phyloP scores from a whole-genome alignment of 2,113 vertebrate genomes.

The Prietella phreatophila region DNA sequence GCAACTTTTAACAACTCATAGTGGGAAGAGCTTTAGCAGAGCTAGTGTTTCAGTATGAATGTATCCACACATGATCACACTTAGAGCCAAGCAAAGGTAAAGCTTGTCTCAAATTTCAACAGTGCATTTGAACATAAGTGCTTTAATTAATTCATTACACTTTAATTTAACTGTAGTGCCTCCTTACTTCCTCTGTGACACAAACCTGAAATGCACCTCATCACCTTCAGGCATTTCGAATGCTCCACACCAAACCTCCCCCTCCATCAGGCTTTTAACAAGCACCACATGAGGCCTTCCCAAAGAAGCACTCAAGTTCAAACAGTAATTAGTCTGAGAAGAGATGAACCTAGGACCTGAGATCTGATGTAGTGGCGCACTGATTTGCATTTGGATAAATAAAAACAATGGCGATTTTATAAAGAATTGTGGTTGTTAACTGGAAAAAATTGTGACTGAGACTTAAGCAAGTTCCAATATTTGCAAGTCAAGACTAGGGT shows the following conservation, averaged over 20 bases:
- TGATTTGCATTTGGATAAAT: slow-evolving; percentile 28
- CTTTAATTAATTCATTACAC: slow-evolving; percentile 28
- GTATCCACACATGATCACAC: slow-evolving; percentile 17
- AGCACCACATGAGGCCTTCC: slow-evolving; percentile 83
- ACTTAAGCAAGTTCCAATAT: neutral
- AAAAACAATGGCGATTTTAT: neutral
- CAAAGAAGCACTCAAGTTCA: slow-evolving; percentile 82
- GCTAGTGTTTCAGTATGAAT: neutral
- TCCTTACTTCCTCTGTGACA: slow-evolving; percentile 66
- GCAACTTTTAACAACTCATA: neutral
- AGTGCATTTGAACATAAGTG: slow-evolving; percentile 13
- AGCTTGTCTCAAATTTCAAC: neutral
- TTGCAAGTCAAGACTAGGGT: no score
- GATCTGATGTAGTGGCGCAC: slow-evolving; percentile 58
- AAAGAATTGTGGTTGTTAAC: neutral
- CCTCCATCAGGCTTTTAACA: slow-evolving; percentile 81
- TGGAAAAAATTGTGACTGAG: neutral
- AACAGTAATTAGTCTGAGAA: slow-evolving; percentile 83
- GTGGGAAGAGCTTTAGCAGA: neutral
- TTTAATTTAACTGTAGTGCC: neutral
- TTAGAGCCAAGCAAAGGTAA: slow-evolving; percentile 12
- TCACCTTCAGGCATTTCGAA: slow-evolving; percentile 22
- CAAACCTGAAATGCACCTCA: slow-evolving; percentile 32
- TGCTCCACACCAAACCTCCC: slow-evolving; percentile 35
- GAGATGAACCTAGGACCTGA: slow-evolving; percentile 52